These are phyloP conservation scores for Furcula furcula DNA, from an alignment of 2,888 invertebrate species.

Conservation along the genomic window DNA sequence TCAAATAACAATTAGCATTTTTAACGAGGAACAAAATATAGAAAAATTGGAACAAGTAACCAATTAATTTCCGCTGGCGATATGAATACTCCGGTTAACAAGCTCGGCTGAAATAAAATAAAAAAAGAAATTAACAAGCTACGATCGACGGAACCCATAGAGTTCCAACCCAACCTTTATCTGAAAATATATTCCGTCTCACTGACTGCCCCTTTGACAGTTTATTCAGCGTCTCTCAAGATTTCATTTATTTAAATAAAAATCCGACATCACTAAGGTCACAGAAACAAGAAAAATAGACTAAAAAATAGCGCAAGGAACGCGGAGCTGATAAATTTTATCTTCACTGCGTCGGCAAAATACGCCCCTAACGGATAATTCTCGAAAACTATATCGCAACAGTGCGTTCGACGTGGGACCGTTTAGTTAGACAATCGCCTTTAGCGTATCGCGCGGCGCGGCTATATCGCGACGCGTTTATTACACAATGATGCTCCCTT, in stretches of 20 bases:
- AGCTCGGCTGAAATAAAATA: constrained; percentile 20
- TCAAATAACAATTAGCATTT: constrained; percentile 17
- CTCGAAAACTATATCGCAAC: constrained; percentile 13
- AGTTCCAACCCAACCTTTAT: constrained; percentile 5
- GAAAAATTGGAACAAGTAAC: constrained; percentile 28
- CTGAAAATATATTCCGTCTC: constrained; percentile 22
- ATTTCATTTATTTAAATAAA: constrained; percentile 1
- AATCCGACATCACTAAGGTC: not conserved
- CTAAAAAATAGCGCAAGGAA: not conserved
- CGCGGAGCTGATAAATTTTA: not conserved
- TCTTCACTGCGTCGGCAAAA: constrained; percentile 3
- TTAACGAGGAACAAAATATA: constrained; percentile 8
- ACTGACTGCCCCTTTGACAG: constrained; percentile 12
- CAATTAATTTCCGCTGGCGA: constrained; percentile 32
- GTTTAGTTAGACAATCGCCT: constrained; percentile 8
- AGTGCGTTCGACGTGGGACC: constrained; percentile 7
- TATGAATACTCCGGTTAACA: constrained; percentile 28
- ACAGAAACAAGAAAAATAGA: not conserved
- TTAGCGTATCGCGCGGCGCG: constrained; percentile 7
- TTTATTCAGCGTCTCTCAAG: constrained; percentile 6
- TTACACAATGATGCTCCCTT: constrained; percentile 25
- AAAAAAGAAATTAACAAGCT: not conserved
- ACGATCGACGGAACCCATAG: not conserved
- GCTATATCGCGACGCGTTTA: constrained; percentile 27
- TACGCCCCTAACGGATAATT: constrained; percentile 7